phyloP scores from a whole-genome alignment of 2,888 invertebrate genomes.

The Nematopogon swammerdamellus region DNA sequence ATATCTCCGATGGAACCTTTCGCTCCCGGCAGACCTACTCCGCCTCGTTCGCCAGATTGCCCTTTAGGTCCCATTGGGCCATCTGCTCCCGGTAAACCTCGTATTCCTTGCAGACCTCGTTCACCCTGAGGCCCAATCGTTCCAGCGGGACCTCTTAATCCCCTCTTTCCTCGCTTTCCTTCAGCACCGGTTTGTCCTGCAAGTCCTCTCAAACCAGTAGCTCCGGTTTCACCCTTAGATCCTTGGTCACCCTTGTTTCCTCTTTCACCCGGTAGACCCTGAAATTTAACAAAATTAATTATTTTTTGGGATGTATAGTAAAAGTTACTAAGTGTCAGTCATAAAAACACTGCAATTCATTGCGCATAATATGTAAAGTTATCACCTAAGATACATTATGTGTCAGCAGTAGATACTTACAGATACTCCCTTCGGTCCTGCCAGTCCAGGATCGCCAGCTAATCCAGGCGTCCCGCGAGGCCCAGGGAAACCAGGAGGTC shows the following conservation, averaged over 20 bases:
- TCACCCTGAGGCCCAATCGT: slow-evolving; percentile 71
- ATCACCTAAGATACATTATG: background rate
- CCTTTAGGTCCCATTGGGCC: slow-evolving; percentile 76
- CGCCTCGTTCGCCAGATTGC: slow-evolving; percentile 68
- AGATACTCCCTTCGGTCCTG: slow-evolving; percentile 72
- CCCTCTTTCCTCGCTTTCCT: slow-evolving; percentile 79
- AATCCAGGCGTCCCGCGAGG: slow-evolving; percentile 74
- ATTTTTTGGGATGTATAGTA: too few species aligned
- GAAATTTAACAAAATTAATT: too few species aligned
- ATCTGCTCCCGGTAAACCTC: slow-evolving; percentile 74
- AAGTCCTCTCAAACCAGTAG: slow-evolving; percentile 69
- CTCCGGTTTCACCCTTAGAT: slow-evolving; percentile 71
- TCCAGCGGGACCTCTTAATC: slow-evolving; percentile 73
- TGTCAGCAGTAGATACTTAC: slow-evolving; percentile 36
- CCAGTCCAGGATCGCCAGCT: slow-evolving; percentile 68
- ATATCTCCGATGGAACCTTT: slow-evolving; percentile 63
- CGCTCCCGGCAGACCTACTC: slow-evolving; percentile 39
- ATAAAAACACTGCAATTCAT: too few species aligned
- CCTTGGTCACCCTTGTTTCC: slow-evolving; percentile 79
- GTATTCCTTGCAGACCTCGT: slow-evolving; percentile 61
- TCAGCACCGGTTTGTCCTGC: slow-evolving; percentile 73
- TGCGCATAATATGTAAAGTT: too few species aligned
- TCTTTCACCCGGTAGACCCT: slow-evolving; percentile 76
- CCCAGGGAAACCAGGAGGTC: slow-evolving; percentile 81
- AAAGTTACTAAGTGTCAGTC: too few species aligned